Base-by-base conservation (phyloP, 2,888 invertebrate genomes). In the Atrina japonica region DNA sequence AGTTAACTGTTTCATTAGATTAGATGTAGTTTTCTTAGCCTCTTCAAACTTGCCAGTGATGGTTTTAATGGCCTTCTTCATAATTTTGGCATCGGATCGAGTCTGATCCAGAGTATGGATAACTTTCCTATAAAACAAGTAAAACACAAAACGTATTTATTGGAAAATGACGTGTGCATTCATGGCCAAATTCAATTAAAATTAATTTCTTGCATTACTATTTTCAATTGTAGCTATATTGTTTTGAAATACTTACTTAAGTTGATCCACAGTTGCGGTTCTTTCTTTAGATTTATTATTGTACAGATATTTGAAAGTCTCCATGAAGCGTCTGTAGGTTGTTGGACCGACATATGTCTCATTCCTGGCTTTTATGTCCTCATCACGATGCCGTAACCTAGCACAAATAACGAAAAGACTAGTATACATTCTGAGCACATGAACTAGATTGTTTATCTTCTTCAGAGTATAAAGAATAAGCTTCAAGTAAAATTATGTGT, bases 91-190 rank as follows among this genome's bases (percentile, higher is more conserved):
- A 81, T 90, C 90, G 47, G 78, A 82, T 58, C 89, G 80, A 0
- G 90, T 90, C 76, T 87, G 86, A 70, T 89, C 88, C 65, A 90
- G 72, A n/a, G 90, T 89, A n/a, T 84, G 75, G n/a, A 90, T 55
- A 3, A 88, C 88, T 82, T 88, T 88, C 75, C 89, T 90, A 73
- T 11, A 59, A 65, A 7, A 43, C 30, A 35, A 30, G 14, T 6
- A 49, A 23, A n/a, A 49, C 25, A 5, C 11, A 23, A 25, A 5
- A 52, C n/a, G n/a, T n/a, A n/a, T n/a, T n/a, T n/a, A n/a, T n/a
- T n/a, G n/a, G n/a, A n/a, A 43, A 43, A 43, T 43, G 43, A 43
- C 43, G 18, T 43, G 43, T 43, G 2, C 2, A 43, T n/a, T 43
- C 18, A 16, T 43, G 18, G 41, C 9, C n/a, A n/a, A n/a, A n/a